Percentiles rank a stretch among this genome's conserved stretches.
These are phyloP conservation scores for Diorhabda elongata DNA, from an alignment of 1,140 invertebrate genomes.

Conservation along the genomic window DNA sequence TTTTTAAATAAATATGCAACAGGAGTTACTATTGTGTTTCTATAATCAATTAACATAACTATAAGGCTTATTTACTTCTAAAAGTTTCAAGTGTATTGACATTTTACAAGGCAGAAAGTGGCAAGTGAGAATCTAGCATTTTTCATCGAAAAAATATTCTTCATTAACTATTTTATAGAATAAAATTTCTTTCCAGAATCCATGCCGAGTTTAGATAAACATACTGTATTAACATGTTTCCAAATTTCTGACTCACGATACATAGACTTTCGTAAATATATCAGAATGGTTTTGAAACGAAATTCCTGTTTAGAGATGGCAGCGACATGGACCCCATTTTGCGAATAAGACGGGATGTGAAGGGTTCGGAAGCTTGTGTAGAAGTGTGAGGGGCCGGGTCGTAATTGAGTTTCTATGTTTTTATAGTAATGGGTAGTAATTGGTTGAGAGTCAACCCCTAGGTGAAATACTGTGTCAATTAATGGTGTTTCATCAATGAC, in stretches of 20 bases:
- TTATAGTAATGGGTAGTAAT: slow-evolving; percentile 20
- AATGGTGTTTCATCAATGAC: background rate
- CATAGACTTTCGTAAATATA: slow-evolving; percentile 9
- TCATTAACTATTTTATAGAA: no score
- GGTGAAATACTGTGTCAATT: background rate
- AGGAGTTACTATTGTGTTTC: no score
- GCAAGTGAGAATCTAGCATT: no score
- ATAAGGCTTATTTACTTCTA: no score
- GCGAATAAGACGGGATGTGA: slow-evolving; percentile 14
- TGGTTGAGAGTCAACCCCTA: slow-evolving; percentile 3
- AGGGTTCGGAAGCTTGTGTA: slow-evolving; percentile 1
- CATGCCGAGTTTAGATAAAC: no score
- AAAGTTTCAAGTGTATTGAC: no score
- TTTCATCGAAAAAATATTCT: no score
- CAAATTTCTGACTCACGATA: background rate
- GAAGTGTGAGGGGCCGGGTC: background rate
- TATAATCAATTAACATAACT: no score
- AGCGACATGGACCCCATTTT: slow-evolving; percentile 9
- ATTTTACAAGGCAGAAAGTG: no score
- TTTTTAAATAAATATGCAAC: no score
- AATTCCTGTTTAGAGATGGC: slow-evolving; percentile 17
- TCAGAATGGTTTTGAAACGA: slow-evolving; percentile 13
- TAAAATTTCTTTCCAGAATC: no score
- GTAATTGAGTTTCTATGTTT: slow-evolving; percentile 23
- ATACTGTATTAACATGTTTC: no score